These are phyloP conservation scores for Aplidium turbinatum DNA, from an alignment of 23 tunicate genomes.

Conservation along the genomic window DNA sequence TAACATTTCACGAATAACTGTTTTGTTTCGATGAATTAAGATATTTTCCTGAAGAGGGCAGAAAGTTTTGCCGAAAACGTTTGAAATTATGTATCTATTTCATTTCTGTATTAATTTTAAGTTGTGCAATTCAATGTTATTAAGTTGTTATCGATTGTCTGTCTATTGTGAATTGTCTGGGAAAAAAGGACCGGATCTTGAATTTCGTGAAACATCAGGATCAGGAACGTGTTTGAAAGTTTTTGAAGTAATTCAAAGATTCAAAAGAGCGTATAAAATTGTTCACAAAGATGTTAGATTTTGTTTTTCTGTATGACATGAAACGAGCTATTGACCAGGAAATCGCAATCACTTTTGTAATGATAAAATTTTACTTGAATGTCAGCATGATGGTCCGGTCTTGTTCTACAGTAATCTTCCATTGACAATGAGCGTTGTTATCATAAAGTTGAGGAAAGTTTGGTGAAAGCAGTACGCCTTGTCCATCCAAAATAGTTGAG, in stretches of 20 bases:
- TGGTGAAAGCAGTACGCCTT: slow-evolving; percentile 58
- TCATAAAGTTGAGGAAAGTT: slow-evolving; percentile 51
- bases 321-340: background rate
- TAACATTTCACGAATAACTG: no score
- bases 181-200: no score
- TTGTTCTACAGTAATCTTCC: slow-evolving; percentile 60
- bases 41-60: no score
- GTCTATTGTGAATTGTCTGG: no score
- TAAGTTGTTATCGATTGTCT: no score
- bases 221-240: background rate
- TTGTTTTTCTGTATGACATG: background rate
- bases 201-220: no score
- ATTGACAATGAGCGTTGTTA: slow-evolving; percentile 39
- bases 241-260: background rate
- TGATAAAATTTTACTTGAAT: slow-evolving; percentile 37
- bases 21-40: no score
- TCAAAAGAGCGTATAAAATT: background rate
- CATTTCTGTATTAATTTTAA: no score
- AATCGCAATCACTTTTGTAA: background rate
- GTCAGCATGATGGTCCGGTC: slow-evolving; percentile 34
- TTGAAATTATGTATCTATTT: no score
- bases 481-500: slow-evolving; percentile 57
- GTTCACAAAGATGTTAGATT: background rate
- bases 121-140: no score
- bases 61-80: no score